Evolutionary conservation across 1,140 invertebrate species (phyloP).

Genomic region (Pseudoatta argentina): DNA sequence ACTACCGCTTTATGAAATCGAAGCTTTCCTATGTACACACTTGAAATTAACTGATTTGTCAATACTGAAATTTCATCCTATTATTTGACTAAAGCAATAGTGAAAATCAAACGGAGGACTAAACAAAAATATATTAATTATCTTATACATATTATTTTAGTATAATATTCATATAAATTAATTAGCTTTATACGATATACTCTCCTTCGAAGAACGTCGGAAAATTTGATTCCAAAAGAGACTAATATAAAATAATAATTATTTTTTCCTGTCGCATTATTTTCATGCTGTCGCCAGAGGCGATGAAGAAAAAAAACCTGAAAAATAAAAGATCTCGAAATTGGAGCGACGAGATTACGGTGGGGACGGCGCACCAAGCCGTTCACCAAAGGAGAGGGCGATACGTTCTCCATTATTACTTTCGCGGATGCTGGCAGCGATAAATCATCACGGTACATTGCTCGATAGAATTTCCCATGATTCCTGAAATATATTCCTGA

Average conservation of each 20-base stretch:
- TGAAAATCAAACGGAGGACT: background rate
- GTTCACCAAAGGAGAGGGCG: constrained; percentile 66
- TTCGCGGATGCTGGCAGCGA: constrained; percentile 56
- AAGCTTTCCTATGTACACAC: background rate
- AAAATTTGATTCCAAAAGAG: background rate
- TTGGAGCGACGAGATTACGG: constrained; percentile 41
- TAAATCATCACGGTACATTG: constrained; percentile 72
- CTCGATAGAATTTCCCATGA: constrained; percentile 78
- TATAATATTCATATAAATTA: background rate
- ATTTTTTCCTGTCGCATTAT: background rate
- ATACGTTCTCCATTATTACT: constrained; percentile 76
- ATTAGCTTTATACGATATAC: background rate
- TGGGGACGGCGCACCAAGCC: constrained; percentile 13
- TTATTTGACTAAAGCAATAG: background rate
- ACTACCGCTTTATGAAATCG: background rate
- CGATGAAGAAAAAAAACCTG: constrained; percentile 24
- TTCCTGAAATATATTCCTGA: constrained; percentile 77
- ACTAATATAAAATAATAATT: constrained; percentile 2
- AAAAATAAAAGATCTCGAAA: constrained; percentile 25
- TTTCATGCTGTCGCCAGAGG: background rate
- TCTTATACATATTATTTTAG: background rate
- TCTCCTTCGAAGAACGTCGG: background rate
- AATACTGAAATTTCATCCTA: background rate
- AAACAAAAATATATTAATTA: background rate
- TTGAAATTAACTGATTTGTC: background rate